A percentile compares a stretch with the other conserved stretches of the same genome.
These are phyloP conservation scores for Eudemis profundana DNA, from an alignment of 2,888 invertebrate species.

Conservation along the genomic window DNA sequence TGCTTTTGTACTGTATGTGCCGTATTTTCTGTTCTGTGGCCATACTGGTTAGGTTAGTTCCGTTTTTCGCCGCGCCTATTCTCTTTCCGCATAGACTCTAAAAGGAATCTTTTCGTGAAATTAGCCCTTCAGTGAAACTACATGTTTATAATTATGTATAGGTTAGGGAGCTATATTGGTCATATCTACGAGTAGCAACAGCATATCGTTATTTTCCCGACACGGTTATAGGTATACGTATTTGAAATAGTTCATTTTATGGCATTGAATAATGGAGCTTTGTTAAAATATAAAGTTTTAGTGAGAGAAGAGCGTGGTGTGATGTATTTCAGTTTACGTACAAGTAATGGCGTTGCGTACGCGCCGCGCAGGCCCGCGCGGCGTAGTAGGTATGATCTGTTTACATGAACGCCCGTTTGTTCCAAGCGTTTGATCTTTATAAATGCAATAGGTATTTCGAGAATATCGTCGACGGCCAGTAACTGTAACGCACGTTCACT, in stretches of 20 bases:
- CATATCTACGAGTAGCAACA: no score
- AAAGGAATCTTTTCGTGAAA: no score
- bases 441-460: constrained; percentile 84
- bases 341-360: constrained; percentile 54
- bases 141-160: no score
- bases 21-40: no score
- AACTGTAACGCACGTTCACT: constrained; percentile 66
- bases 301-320: constrained; percentile 52
- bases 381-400: constrained; percentile 70
- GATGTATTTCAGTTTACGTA: constrained; percentile 62
- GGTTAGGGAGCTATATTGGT: no score
- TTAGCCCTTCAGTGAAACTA: no score
- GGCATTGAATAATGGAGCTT: constrained; percentile 13
- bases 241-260: not conserved
- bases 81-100: no score
- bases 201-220: not conserved
- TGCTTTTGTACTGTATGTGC: no score
- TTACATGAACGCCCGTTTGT: constrained; percentile 81
- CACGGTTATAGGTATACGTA: not conserved
- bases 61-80: no score
- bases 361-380: constrained; percentile 45
- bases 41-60: no score
- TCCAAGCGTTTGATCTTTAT: constrained; percentile 83
- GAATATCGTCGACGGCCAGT: constrained; percentile 75
- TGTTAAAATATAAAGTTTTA: constrained; percentile 19